Conservation (phyloP, 2,113 vertebrate genomes). For the Riparia riparia region DNA sequence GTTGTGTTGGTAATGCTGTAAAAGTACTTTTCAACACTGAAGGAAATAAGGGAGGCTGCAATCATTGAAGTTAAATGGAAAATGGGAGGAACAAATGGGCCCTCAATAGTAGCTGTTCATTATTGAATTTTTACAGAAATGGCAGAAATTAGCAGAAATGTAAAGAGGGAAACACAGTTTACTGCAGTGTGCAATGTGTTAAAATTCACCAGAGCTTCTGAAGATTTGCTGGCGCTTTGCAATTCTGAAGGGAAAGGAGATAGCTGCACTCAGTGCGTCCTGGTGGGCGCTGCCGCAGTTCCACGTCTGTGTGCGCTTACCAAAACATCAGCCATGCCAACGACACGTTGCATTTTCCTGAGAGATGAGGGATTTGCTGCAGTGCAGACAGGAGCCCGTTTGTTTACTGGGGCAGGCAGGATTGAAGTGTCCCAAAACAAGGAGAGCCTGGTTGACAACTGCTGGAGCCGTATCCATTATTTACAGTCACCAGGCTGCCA, state of each 20-base stretch:
- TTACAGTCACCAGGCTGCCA: neutral
- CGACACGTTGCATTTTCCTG: conserved; percentile 1
- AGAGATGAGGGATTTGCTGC: neutral
- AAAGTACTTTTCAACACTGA: neutral
- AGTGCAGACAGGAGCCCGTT: neutral
- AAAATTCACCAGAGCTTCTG: neutral
- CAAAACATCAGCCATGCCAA: neutral
- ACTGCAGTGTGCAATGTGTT: neutral
- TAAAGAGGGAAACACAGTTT: neutral
- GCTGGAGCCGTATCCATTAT: neutral
- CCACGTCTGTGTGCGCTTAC: neutral
- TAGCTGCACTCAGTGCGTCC: neutral
- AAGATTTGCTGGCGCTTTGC: neutral
- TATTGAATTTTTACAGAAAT: neutral
- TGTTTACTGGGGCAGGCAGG: conserved; percentile 1
- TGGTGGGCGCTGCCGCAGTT: neutral
- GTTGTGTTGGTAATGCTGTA: neutral
- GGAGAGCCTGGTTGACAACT: neutral
- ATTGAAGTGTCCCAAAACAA: neutral
- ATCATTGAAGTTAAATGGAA: neutral
- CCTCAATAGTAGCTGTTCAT: neutral
- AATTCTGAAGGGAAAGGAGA: neutral
- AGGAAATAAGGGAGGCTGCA: neutral
- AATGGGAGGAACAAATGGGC: neutral
- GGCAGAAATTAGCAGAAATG: neutral